Evolutionary conservation across 2,113 vertebrate genomes (phyloP).

Genomic region (Colius striatus): DNA sequence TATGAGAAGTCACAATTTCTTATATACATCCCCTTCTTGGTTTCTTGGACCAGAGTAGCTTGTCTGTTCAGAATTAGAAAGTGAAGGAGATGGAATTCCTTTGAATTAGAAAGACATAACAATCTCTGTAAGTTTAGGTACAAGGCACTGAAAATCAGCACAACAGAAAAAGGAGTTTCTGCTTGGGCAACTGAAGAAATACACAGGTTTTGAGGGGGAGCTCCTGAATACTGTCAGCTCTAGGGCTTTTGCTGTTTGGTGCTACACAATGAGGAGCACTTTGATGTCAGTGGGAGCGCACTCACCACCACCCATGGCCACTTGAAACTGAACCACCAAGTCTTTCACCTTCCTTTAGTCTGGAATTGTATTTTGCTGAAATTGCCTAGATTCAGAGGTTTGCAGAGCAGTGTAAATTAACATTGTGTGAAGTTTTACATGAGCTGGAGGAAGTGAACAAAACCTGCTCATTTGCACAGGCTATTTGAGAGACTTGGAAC

Average conservation of each 20-base stretch:
- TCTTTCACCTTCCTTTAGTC: neutral
- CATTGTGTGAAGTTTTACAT: neutral
- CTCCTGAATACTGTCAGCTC: neutral
- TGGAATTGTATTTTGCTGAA: neutral
- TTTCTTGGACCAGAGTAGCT: neutral
- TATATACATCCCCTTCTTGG: neutral
- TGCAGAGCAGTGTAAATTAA: neutral
- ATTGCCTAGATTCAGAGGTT: neutral
- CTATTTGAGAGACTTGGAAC: neutral
- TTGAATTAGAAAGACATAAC: neutral
- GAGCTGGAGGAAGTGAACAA: neutral
- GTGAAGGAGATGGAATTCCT: neutral
- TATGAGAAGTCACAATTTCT: neutral
- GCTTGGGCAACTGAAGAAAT: neutral
- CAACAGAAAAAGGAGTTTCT: neutral
- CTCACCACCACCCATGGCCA: fast-evolving
- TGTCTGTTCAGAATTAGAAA: neutral
- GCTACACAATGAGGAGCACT: neutral
- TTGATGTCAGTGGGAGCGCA: neutral
- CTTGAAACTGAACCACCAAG: neutral
- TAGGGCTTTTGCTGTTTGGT: neutral
- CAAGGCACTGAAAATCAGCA: neutral
- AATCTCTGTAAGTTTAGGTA: neutral
- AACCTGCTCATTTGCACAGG: neutral
- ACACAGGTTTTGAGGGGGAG: neutral